Conservation (phyloP, 2,888 invertebrate species). For the Anticlea derivata region DNA sequence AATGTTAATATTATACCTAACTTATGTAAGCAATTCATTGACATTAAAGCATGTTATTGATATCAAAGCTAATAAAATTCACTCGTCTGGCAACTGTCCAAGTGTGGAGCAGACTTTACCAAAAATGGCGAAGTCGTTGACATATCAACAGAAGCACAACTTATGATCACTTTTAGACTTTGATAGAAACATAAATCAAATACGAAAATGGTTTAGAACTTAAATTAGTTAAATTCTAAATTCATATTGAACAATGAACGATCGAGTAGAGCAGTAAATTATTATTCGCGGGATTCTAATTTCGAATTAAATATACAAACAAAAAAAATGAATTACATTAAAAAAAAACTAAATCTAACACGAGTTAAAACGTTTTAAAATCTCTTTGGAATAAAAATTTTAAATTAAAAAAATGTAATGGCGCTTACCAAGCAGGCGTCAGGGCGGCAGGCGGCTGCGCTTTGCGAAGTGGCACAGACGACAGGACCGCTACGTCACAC, state of each 20-base stretch:
- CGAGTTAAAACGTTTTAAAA: neutral
- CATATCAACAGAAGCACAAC: conserved; percentile 23
- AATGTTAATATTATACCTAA: neutral
- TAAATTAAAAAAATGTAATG: conserved; percentile 25
- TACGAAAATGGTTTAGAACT: neutral
- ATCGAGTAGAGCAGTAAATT: neutral
- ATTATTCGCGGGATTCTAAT: no score
- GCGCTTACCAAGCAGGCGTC: conserved; percentile 28
- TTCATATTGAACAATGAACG: neutral
- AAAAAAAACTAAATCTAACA: neutral
- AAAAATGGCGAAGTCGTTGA: conserved; percentile 26
- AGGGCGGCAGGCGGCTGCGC: conserved; percentile 65
- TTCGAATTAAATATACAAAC: neutral
- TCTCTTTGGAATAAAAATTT: conserved; percentile 9
- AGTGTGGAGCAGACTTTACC: conserved; percentile 30
- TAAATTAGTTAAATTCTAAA: no score
- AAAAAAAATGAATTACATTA: neutral
- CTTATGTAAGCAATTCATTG: conserved; percentile 11
- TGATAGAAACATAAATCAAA: conserved; percentile 11
- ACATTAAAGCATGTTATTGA: conserved; percentile 20
- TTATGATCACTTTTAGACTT: conserved; percentile 18
- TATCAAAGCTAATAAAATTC: conserved; percentile 20
- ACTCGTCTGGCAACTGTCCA: conserved; percentile 27
- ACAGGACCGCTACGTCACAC: conserved; percentile 59
- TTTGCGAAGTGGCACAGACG: conserved; percentile 59